Evolutionary conservation across 2,888 invertebrate genomes (phyloP), one percentile per base, ranked within the genome.

Genomic region (Cephus pygmeus): DNA sequence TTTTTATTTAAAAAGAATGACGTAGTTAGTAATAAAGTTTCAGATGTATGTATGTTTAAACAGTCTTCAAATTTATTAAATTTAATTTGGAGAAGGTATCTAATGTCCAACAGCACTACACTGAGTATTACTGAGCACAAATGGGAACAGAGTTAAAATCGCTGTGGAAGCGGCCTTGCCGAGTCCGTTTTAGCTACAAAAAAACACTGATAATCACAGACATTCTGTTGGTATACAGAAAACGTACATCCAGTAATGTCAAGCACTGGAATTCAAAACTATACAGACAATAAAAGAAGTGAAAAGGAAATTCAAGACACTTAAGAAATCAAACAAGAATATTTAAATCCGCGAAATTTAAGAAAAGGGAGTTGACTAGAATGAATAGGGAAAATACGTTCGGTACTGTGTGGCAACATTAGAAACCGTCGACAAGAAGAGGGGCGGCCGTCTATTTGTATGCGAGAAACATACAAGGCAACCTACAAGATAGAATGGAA

Each of bases 401-500:
- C 23, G 11, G 15, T 12, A 69, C 33, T 36, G 35, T 78, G 78
- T 73, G 69, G 76, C 69, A 78, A 78, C 75, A 78, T 76, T 78
- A 78, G 78, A 78, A 78, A 78, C 75, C 73, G 76, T 75, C 34
- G 40, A 12, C 56, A 35, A n/a, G 75, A 40, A 56, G 73, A 71
- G 69, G 77, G 78, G 36, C 33, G 31, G n/a, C 31, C 15, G 69
- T 73, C 34, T 74, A 77, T 80, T 82, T 77, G 78, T 79, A 81
- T 79, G 78, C 81, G 40, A 78, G 76, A 69, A 76, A 75, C 30
- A 76, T 78, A 75, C 77, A 78, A 76, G 76, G 74, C 79, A 79
- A 77, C 76, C 76, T 77, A 71, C 78, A 77, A 81, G 81, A 77
- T 79, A 81, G 79, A 82, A 81, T 81, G 78, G 81, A 80, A 81